phyloP scores from a whole-genome alignment of 1,140 invertebrate species.

The Orius insidiosus region DNA sequence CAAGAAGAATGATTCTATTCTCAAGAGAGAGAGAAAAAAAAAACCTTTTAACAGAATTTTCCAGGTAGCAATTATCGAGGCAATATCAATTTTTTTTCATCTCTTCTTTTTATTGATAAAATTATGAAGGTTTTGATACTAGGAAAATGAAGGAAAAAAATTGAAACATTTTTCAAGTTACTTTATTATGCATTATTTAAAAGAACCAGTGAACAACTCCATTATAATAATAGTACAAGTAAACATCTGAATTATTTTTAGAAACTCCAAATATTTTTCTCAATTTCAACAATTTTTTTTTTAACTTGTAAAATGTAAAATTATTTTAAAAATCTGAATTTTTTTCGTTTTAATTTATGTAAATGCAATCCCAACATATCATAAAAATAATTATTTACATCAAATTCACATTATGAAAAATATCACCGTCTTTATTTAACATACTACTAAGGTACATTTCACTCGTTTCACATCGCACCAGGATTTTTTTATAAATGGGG shows the following conservation, averaged over 20 bases:
- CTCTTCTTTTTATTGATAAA: too few relatives aligned
- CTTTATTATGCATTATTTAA: slow-evolving; percentile 17
- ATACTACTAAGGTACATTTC: slow-evolving; percentile 12
- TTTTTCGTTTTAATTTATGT: not conserved
- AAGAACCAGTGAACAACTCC: slow-evolving; percentile 15
- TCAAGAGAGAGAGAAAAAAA: too few relatives aligned
- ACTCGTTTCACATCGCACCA: too few relatives aligned
- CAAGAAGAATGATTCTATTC: too few relatives aligned
- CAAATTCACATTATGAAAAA: slow-evolving; percentile 11
- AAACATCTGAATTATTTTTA: slow-evolving; percentile 16
- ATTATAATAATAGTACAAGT: slow-evolving; percentile 15
- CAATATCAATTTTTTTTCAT: too few relatives aligned
- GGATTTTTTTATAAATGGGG: too few relatives aligned
- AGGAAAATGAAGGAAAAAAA: not conserved
- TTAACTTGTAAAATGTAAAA: slow-evolving; percentile 6
- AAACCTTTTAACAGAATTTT: too few relatives aligned
- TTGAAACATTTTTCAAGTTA: slow-evolving; percentile 10
- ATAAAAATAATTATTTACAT: slow-evolving; percentile 17
- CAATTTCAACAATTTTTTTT: slow-evolving; percentile 9
- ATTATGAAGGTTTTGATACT: too few relatives aligned
- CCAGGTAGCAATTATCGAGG: too few relatives aligned
- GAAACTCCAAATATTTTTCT: slow-evolving; percentile 8
- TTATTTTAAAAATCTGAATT: too few relatives aligned
- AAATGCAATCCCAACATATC: slow-evolving; percentile 13
- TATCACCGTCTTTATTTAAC: slow-evolving; percentile 15